These are phyloP conservation scores for Molorchus minor DNA, from an alignment of 2,888 invertebrate genomes.

Conservation along the genomic window DNA sequence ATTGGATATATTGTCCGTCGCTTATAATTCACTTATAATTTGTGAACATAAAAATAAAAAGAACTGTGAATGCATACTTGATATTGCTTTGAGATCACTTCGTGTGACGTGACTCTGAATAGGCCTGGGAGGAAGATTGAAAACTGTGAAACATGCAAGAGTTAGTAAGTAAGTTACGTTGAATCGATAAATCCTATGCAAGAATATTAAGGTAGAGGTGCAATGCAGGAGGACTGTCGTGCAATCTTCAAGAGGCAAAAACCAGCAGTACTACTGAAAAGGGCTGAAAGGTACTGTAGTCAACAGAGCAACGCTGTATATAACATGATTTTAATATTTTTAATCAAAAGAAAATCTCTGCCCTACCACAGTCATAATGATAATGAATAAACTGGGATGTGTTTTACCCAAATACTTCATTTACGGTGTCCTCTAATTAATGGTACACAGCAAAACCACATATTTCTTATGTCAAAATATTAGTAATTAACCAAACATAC, in stretches of 20 bases:
- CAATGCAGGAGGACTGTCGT: constrained; percentile 14
- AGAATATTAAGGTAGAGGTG: constrained; percentile 15
- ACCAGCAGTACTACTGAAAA: neutral
- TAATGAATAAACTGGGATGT: too few relatives aligned
- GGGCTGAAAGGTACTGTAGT: neutral
- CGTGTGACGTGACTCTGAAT: constrained; percentile 55
- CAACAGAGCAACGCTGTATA: neutral
- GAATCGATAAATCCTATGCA: neutral
- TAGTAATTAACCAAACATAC: too few relatives aligned
- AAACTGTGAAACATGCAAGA: constrained; percentile 51
- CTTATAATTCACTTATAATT: neutral
- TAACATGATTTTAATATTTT: too few relatives aligned
- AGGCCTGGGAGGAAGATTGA: constrained; percentile 54
- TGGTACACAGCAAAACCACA: too few relatives aligned
- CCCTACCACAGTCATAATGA: too few relatives aligned
- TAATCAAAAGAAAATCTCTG: too few relatives aligned
- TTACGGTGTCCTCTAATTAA: too few relatives aligned
- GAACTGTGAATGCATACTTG: constrained; percentile 57
- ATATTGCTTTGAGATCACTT: constrained; percentile 57
- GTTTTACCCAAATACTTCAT: too few relatives aligned
- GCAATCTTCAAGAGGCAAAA: constrained; percentile 12
- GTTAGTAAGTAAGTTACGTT: constrained; percentile 10
- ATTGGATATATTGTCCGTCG: neutral
- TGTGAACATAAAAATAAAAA: neutral
- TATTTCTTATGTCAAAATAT: too few relatives aligned